Percentiles rank a stretch among this genome's conserved stretches.
Evolutionary conservation across 2,797 vertebrate species (phyloP).

Genomic region (Thalassophryne amazonica): DNA sequence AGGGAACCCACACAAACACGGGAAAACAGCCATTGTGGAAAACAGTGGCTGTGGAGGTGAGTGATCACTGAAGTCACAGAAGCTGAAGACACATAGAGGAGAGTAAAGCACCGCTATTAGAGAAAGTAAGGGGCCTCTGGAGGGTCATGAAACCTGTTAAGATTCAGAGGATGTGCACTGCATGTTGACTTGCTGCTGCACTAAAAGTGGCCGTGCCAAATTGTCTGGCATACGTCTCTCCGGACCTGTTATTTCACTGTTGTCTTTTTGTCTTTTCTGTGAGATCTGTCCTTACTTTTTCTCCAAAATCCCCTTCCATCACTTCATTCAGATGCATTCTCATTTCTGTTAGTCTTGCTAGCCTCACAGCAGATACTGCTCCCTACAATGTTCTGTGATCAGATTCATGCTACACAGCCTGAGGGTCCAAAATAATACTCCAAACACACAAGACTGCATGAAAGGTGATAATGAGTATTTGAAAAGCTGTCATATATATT

Average conservation of each 20-base stretch:
- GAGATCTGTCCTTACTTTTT: not conserved
- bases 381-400: slow-evolving; percentile 34
- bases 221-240: too few species aligned
- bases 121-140: slow-evolving; percentile 34
- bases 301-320: not conserved
- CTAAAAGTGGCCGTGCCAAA: slow-evolving; percentile 11
- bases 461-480: slow-evolving; percentile 14
- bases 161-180: slow-evolving; percentile 7
- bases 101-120: slow-evolving; percentile 32
- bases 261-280: not conserved
- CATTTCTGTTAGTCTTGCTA: not conserved
- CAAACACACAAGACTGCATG: too few species aligned
- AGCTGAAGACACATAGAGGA: slow-evolving; percentile 20
- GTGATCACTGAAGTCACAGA: slow-evolving; percentile 18
- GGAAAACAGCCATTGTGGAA: too few species aligned
- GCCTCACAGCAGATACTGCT: slow-evolving; percentile 24
- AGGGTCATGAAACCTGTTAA: slow-evolving; percentile 27
- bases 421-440: slow-evolving; percentile 40
- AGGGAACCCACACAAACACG: not conserved
- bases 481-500: slow-evolving; percentile 7
- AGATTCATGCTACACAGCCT: slow-evolving; percentile 43
- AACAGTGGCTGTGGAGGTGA: slow-evolving; percentile 16
- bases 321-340: slow-evolving; percentile 15
- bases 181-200: slow-evolving; percentile 9
- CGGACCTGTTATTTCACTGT: not conserved